A percentile compares a stretch with the other conserved stretches of the same genome.
Conservation (phyloP, 30 jellyfish, hydroid and myxozoan genomes). For the Turritopsis rubra region DNA sequence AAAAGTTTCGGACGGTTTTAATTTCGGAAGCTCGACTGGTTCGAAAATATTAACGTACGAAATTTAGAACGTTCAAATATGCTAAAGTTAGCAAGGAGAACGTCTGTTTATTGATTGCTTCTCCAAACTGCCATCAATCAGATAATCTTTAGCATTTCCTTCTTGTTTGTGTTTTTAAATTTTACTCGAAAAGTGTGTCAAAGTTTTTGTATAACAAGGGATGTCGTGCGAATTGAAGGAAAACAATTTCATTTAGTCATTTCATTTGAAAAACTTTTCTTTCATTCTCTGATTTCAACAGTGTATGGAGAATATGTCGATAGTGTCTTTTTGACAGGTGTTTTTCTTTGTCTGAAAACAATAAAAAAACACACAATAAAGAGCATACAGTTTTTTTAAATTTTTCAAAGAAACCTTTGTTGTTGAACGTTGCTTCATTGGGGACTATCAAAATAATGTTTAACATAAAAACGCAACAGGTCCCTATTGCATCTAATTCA, state of each 20-base stretch:
- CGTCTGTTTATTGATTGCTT: too few relatives aligned
- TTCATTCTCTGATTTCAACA: background rate
- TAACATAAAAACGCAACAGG: background rate
- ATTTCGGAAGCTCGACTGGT: too few relatives aligned
- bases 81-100: too few relatives aligned
- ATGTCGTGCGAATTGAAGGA: background rate
- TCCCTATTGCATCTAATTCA: background rate
- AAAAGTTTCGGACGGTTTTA: too few relatives aligned
- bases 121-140: too few relatives aligned
- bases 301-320: background rate
- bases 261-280: background rate
- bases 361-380: too few relatives aligned
- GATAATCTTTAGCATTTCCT: too few relatives aligned
- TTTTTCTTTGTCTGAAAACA: background rate
- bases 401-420: background rate
- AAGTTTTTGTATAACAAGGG: background rate
- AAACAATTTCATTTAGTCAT: background rate
- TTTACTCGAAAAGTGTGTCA: background rate
- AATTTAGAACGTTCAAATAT: too few relatives aligned
- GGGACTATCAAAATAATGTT: background rate
- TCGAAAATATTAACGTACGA: too few relatives aligned
- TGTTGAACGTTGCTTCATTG: background rate
- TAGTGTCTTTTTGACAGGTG: background rate
- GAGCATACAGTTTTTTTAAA: background rate
- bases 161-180: too few relatives aligned